A percentile compares a stretch with the other conserved stretches of the same genome.
phyloP scores from a whole-genome alignment of 2,888 invertebrate genomes.

The Drosophila neutralis region DNA sequence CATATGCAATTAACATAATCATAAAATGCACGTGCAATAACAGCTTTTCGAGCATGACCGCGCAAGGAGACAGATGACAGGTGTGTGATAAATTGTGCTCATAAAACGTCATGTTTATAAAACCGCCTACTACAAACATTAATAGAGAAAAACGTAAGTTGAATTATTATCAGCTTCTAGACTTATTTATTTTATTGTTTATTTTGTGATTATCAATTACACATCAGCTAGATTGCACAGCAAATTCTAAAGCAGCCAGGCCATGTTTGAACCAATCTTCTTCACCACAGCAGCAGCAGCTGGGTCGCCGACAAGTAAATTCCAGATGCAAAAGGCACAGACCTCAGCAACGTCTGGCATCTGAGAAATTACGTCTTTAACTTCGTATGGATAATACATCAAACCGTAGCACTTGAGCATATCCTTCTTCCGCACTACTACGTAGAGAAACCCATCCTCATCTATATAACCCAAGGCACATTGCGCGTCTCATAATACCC shows the following conservation, averaged over 20 bases:
- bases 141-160: background rate
- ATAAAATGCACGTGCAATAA: background rate
- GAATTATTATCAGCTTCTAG: too few species aligned
- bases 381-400: slow-evolving; percentile 79
- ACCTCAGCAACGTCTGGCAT: slow-evolving; percentile 76
- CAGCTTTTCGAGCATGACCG: too few species aligned
- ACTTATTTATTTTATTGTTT: too few species aligned
- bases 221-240: too few species aligned
- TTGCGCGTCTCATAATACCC: too few species aligned
- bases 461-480: slow-evolving; percentile 80
- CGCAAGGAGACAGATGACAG: background rate
- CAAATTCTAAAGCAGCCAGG: too few species aligned
- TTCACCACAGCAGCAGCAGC: slow-evolving; percentile 80
- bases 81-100: background rate
- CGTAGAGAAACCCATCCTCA: slow-evolving; percentile 74
- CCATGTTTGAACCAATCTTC: slow-evolving; percentile 43
- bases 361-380: slow-evolving; percentile 74
- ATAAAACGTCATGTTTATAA: background rate
- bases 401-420: slow-evolving; percentile 75
- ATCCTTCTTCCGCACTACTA: slow-evolving; percentile 81
- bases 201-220: too few species aligned
- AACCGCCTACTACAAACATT: background rate
- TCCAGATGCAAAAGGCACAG: slow-evolving; percentile 79
- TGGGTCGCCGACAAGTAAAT: slow-evolving; percentile 72
- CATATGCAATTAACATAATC: background rate